Base-by-base conservation (phyloP, 2,888 invertebrate species). In the Troglohyphantes excavatus region DNA sequence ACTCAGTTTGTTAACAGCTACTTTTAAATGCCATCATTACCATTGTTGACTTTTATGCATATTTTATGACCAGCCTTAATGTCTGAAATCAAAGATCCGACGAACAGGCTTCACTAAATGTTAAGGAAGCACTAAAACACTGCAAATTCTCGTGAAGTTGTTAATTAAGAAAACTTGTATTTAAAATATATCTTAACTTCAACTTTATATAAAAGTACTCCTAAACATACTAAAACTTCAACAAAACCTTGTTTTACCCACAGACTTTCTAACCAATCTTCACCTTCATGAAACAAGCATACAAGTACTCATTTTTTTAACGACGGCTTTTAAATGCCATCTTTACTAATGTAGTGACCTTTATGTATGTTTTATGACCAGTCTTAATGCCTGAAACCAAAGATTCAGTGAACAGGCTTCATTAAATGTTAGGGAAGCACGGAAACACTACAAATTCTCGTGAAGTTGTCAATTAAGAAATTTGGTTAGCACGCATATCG, bases 391-490 rank as follows among this genome's bases (percentile, higher is more conserved):
- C 65, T 26, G 26, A 65, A 65, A 59, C 59, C n/a, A 17, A 59
- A 59, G 33, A 33, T 33, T 33, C 3, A 9, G 0, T 63, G 23
- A 23, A 65, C 23, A 6, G 59, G 7, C 63, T 17, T 19, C 43
- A 29, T 33, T 78, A 78, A 78, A 78, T 65, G 43, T 39, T 43
- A n/a, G 7, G 23, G 33, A 65, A n/a, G 63, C 78, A 78, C 78
- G 78, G 43, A 78, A 33, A 26, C 65, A 65, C 65, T 76, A 6
- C 23, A 53, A 26, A 17, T 75, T 63, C 33, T 29, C 65, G 21
- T 26, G 65, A 78, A 65, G 63, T 76, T 21, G 33, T 78, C 33
- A 78, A 78, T 78, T 65, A 78, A 78, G 78, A 65, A 39, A 78
- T 11, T 26, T 7, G 59, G 11, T 17, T 65, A 17, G 65, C n/a